These are phyloP conservation scores for Coelopa frigida DNA, from an alignment of 1,140 invertebrate species.

Conservation along the genomic window DNA sequence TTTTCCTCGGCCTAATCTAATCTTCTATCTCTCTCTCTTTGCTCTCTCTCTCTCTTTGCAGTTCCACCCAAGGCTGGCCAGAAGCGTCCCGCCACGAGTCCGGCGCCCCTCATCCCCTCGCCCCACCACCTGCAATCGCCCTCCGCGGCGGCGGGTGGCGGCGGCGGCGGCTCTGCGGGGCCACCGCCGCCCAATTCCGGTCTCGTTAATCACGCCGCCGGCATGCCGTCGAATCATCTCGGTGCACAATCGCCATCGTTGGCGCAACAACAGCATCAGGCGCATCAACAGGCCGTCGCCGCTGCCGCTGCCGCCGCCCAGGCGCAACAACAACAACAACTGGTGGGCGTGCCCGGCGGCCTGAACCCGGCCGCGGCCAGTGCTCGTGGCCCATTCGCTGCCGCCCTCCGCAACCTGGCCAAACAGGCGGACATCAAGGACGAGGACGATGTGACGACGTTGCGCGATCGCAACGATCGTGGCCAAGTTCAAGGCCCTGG, in stretches of 20 bases:
- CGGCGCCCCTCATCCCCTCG: slow-evolving; percentile 40
- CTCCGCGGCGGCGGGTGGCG: slow-evolving; percentile 16
- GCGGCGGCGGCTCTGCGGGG: slow-evolving; percentile 17
- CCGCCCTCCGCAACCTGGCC: slow-evolving; percentile 69
- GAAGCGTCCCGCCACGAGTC: slow-evolving; percentile 41
- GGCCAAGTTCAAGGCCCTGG: too few species aligned
- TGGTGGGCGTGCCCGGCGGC: slow-evolving; percentile 47
- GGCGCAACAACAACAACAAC: slow-evolving; percentile 32
- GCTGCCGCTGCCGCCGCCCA: slow-evolving; percentile 31
- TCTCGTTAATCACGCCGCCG: slow-evolving; percentile 28
- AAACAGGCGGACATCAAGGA: slow-evolving; percentile 61
- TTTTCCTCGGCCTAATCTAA: too few species aligned
- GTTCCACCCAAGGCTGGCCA: slow-evolving; percentile 42
- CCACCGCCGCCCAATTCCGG: slow-evolving; percentile 21
- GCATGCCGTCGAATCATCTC: slow-evolving; percentile 36
- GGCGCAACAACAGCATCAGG: slow-evolving; percentile 32
- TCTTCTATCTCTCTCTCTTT: slow-evolving; percentile 9
- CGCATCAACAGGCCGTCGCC: slow-evolving; percentile 39
- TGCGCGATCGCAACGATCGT: slow-evolving; percentile 20
- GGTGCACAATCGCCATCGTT: slow-evolving; percentile 30
- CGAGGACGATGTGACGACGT: slow-evolving; percentile 32
- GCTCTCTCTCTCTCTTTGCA: slow-evolving; percentile 17
- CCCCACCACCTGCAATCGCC: slow-evolving; percentile 40
- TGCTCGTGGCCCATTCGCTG: slow-evolving; percentile 56
- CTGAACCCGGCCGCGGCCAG: slow-evolving; percentile 47